Evolutionary conservation across 2,113 vertebrate genomes (phyloP), one percentile per base, ranked within the genome.

Genomic region (Neomonachus schauinslandi): DNA sequence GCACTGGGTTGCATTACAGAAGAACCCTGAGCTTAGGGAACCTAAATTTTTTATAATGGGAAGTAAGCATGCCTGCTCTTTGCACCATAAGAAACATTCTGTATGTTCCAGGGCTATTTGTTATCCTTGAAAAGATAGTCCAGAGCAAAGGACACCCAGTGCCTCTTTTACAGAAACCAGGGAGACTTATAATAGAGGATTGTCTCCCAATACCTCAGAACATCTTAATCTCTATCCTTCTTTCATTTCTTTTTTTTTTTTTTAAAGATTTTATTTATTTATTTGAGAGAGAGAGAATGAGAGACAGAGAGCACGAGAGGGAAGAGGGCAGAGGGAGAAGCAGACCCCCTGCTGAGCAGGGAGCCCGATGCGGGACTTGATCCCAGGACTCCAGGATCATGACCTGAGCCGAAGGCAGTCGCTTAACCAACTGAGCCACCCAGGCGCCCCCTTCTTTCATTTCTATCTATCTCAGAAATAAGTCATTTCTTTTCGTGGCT

Each of bases 21-120:
- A 31, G 51, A 97, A 18, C 53, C 5, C 26, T 61, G 18, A 89
- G 24, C 26, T 74, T 65, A 94, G 49, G 74, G 91, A 77, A 53
- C 28, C 33, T 4, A 69, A 69, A 26, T 49, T 13, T 80, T 89
- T 84, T 85, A 31, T 59, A 85, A 42, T 51, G 24, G 46, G 14
- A 46, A 77, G 33, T 83, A 82, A 69, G 31, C 15, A 67, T 79
- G 42, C 18, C 57, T 92, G 22, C 28, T 31, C 2, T 93, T 79
- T 88, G 46, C 80, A 65, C 6, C 57, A 59, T 74, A 53, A 91
- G 42, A 91, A 42, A 67, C 7, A 69, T 18, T 33, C 14, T 65
- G 59, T 91, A 3, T 96, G 89, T 96, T 91, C 57, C 28, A 91
- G 71, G 76, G 21, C 36, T 83, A 49, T 59, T 63, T 83, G 59